Conservation (phyloP, 2,113 vertebrate genomes). For the Pseudorectes ferrugineus region DNA sequence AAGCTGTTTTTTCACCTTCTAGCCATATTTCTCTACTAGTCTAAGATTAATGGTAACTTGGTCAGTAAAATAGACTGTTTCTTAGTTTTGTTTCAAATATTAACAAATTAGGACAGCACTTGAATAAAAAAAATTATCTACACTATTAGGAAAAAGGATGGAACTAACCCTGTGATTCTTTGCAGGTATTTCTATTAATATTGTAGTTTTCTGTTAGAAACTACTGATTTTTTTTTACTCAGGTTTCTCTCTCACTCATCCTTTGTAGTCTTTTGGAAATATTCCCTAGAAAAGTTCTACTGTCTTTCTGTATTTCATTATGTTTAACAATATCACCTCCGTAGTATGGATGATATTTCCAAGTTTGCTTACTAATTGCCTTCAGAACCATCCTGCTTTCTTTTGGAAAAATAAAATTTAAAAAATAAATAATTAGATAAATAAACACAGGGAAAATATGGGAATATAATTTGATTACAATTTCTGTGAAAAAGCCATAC, state of each 20-base stretch:
- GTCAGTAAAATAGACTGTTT: neutral
- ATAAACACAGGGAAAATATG: neutral
- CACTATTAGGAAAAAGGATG: neutral
- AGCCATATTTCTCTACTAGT: neutral
- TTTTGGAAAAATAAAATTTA: neutral
- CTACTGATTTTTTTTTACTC: neutral
- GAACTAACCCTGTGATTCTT: neutral
- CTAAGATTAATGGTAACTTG: neutral
- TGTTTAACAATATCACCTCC: neutral
- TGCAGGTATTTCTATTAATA: neutral
- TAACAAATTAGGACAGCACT: neutral
- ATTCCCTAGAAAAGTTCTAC: neutral
- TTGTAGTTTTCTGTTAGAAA: neutral
- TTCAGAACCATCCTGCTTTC: rapidly evolving
- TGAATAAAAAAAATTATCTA: neutral
- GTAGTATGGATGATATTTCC: neutral
- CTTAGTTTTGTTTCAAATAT: neutral
- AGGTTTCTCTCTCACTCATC: neutral
- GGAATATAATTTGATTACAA: neutral
- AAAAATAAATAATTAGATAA: neutral
- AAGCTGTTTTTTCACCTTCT: neutral
- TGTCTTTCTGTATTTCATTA: neutral
- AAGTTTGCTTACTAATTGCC: neutral
- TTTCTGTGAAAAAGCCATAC: neutral
- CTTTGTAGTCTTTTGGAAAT: neutral